phyloP scores from a whole-genome alignment of 1,140 invertebrate species.

The Adelges cooleyi region DNA sequence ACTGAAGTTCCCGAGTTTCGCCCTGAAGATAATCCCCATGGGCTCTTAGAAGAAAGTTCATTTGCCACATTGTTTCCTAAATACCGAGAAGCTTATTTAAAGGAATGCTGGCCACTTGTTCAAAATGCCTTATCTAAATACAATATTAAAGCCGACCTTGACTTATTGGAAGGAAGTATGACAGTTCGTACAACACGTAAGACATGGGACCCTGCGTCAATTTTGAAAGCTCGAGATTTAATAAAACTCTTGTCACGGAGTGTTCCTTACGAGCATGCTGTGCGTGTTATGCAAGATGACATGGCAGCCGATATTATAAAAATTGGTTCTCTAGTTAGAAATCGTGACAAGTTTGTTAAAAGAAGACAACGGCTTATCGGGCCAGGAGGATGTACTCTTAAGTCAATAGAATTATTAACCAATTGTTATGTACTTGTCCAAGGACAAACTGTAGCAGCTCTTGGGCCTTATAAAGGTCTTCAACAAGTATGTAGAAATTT shows the following conservation, averaged over 20 bases:
- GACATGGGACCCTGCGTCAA: slow-evolving; percentile 97
- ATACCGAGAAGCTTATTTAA: slow-evolving; percentile 93
- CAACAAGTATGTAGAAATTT: slow-evolving; percentile 52
- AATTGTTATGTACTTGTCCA: slow-evolving; percentile 96
- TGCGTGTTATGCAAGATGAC: slow-evolving; percentile 75
- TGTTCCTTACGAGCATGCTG: slow-evolving; percentile 93
- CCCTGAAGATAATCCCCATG: slow-evolving; percentile 80
- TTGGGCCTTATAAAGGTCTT: slow-evolving; percentile 91
- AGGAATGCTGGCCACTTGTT: slow-evolving; percentile 91
- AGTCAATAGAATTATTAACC: slow-evolving; percentile 95
- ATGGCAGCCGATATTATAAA: slow-evolving; percentile 93
- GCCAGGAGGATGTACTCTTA: slow-evolving; percentile 90
- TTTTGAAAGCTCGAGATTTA: slow-evolving; percentile 92
- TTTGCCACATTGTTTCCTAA: slow-evolving; percentile 76
- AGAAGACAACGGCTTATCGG: slow-evolving; percentile 89
- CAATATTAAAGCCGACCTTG: slow-evolving; percentile 78
- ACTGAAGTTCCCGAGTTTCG: slow-evolving; percentile 84
- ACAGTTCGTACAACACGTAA: slow-evolving; percentile 89
- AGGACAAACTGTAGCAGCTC: slow-evolving; percentile 91
- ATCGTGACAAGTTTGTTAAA: slow-evolving; percentile 93
- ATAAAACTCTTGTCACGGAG: slow-evolving; percentile 90
- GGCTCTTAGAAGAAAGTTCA: slow-evolving; percentile 60
- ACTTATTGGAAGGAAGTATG: slow-evolving; percentile 92
- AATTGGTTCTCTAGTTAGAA: slow-evolving; percentile 79
- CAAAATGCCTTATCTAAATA: slow-evolving; percentile 69